phyloP scores from a whole-genome alignment of 2,113 vertebrate species.

The Daboia siamensis region DNA sequence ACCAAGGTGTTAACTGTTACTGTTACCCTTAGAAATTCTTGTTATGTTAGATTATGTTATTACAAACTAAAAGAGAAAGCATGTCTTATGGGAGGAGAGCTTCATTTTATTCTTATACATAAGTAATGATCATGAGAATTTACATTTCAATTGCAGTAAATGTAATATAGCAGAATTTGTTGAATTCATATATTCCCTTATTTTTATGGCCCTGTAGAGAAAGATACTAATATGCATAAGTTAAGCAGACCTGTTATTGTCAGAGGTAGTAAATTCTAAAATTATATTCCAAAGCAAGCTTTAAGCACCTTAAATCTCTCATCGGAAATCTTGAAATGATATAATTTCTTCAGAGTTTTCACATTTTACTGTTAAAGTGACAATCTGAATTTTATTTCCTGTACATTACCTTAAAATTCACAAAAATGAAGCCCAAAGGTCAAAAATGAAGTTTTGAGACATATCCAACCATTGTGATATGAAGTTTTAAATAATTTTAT shows the following conservation, averaged over 20 bases:
- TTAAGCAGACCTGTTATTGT: neutral
- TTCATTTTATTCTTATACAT: neutral
- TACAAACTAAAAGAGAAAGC: neutral
- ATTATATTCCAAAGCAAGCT: neutral
- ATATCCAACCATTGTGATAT: neutral
- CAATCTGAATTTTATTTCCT: neutral
- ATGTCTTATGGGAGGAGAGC: neutral
- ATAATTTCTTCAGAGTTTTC: neutral
- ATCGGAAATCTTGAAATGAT: neutral
- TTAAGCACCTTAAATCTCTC: neutral
- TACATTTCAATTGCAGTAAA: neutral
- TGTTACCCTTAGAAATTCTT: neutral
- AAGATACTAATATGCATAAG: neutral
- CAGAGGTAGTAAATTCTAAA: neutral
- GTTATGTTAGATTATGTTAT: neutral
- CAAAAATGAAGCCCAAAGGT: neutral
- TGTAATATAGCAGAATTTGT: constrained; percentile 7
- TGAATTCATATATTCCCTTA: neutral
- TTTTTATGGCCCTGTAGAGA: neutral
- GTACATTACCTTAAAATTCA: neutral
- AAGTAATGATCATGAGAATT: neutral
- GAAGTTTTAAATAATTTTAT: neutral
- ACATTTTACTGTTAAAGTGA: neutral
- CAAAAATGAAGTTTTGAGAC: neutral
- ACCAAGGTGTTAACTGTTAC: neutral